Evolutionary conservation across 2,888 invertebrate genomes (phyloP).

Genomic region (Anthrax anthrax): DNA sequence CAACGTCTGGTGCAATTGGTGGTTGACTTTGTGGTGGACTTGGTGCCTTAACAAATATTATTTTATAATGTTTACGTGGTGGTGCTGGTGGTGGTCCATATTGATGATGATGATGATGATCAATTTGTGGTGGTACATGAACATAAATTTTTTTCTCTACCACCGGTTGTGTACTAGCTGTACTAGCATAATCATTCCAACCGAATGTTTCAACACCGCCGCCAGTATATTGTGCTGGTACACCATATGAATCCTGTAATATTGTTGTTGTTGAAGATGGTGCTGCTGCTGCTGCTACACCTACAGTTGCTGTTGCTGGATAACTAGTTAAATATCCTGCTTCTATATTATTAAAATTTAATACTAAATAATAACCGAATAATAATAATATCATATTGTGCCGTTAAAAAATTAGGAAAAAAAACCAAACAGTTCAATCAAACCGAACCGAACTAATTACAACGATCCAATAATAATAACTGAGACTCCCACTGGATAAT

Average conservation of each 20-base stretch:
- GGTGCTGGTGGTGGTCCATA: slow-evolving; percentile 43
- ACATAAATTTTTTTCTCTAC: slow-evolving; percentile 76
- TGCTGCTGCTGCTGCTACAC: neutral
- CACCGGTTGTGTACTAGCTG: slow-evolving; percentile 33
- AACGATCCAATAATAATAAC: neutral
- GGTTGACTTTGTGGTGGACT: slow-evolving; percentile 40
- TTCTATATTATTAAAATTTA: neutral
- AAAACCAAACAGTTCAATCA: too few species aligned
- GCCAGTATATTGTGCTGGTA: neutral
- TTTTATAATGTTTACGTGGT: slow-evolving; percentile 58
- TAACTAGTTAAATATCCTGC: neutral
- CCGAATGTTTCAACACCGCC: neutral
- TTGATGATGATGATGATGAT: slow-evolving; percentile 40
- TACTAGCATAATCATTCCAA: neutral
- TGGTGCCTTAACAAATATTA: slow-evolving; percentile 56
- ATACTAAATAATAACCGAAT: neutral
- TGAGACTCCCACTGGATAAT: neutral
- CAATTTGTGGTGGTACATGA: slow-evolving; percentile 69
- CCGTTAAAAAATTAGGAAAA: too few species aligned
- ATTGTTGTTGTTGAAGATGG: neutral
- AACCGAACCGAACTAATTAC: neutral
- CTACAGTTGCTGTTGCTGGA: neutral
- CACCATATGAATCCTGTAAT: neutral
- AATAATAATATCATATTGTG: too few species aligned
- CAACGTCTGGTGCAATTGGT: slow-evolving; percentile 43